Conservation (phyloP, 92 coral and sea anemone species). For the Parazoanthus darwini region DNA sequence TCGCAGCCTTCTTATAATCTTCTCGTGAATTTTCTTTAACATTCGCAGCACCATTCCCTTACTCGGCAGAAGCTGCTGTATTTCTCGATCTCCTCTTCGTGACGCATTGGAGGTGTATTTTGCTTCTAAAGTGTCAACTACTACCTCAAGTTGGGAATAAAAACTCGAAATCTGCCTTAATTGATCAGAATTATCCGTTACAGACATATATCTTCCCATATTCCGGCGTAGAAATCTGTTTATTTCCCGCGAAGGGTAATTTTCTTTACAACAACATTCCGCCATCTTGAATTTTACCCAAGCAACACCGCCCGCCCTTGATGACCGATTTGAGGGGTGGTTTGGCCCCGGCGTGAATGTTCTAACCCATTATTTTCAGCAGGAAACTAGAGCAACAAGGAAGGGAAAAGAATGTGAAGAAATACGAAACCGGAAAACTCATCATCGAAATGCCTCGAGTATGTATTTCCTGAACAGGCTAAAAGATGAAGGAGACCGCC, state of each 20-base stretch:
- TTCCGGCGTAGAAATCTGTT: constrained; percentile 38
- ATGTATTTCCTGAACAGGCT: no score
- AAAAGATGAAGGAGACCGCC: no score
- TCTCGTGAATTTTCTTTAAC: constrained; percentile 54
- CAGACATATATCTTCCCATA: constrained; percentile 34
- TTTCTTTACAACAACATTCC: background rate
- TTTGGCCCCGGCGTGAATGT: background rate
- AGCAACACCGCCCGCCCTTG: background rate
- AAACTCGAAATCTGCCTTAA: constrained; percentile 35
- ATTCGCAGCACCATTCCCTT: constrained; percentile 49
- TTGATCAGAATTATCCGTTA: constrained; percentile 23
- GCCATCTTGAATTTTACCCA: constrained; percentile 24
- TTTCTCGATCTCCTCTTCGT: constrained; percentile 34
- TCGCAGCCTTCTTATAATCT: constrained; percentile 48
- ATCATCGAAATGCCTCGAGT: no score
- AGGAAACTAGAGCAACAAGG: no score
- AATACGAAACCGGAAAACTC: no score
- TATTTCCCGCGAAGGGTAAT: constrained; percentile 40
- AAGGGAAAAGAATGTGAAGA: no score
- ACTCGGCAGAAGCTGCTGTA: constrained; percentile 50
- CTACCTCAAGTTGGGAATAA: constrained; percentile 44
- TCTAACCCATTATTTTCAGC: no score
- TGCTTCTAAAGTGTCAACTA: constrained; percentile 43
- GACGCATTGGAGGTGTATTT: constrained; percentile 49
- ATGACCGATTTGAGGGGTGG: constrained; percentile 26